A percentile compares a stretch with the other conserved stretches of the same genome.
Evolutionary conservation across 2,888 invertebrate genomes (phyloP).

Genomic region (Meandrusa payeni): DNA sequence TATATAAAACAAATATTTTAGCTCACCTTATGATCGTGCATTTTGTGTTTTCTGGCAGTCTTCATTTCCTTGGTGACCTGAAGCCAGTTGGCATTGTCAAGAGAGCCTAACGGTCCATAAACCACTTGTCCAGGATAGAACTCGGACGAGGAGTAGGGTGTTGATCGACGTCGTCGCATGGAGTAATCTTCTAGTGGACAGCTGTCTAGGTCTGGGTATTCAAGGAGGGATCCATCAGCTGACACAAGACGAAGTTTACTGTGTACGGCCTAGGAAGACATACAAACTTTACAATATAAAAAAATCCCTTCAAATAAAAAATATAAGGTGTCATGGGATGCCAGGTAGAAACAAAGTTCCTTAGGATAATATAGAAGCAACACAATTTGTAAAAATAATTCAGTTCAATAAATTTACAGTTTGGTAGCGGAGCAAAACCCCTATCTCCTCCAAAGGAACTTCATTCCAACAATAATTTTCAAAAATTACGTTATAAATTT

Average conservation of each 20-base stretch:
- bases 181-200: conserved; percentile 86
- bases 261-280: conserved; percentile 74
- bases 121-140: conserved; percentile 81
- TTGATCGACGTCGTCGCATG: conserved; percentile 82
- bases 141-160: conserved; percentile 70
- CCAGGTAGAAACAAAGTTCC: too few species aligned
- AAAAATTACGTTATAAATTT: too few species aligned
- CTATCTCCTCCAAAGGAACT: too few species aligned
- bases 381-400: too few species aligned
- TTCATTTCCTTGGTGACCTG: conserved; percentile 88
- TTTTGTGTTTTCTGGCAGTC: conserved; percentile 80
- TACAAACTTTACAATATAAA: too few species aligned
- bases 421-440: too few species aligned
- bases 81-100: conserved; percentile 91
- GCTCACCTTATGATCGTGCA: conserved; percentile 74
- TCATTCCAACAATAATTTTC: too few species aligned
- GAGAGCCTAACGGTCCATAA: conserved; percentile 85
- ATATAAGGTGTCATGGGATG: too few species aligned
- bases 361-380: too few species aligned
- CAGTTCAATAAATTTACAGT: too few species aligned
- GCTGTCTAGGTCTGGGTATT: conserved; percentile 85
- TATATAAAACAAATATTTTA: neutral
- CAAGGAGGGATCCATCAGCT: conserved; percentile 83
- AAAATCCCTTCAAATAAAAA: too few species aligned
- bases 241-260: conserved; percentile 84